Base-by-base conservation (phyloP, 2,888 invertebrate genomes). In the Galeopsomyia nigrocyanea region DNA sequence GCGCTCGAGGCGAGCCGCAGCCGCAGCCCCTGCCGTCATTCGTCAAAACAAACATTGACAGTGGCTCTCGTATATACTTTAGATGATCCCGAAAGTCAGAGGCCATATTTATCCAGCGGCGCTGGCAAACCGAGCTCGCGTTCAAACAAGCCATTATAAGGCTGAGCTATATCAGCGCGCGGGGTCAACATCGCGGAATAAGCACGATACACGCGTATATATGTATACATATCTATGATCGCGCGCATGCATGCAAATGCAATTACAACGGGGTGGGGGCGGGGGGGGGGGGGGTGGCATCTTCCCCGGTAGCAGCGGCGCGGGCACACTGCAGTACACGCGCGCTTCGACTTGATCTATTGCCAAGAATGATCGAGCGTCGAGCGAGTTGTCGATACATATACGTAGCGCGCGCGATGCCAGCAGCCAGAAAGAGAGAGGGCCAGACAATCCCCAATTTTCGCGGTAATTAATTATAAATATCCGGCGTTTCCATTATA, bases 251-350 rank as follows among this genome's bases (percentile, higher is more conserved):
- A 79, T 80, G 78, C 79, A 79, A 80, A 82, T 79, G 80, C 80
- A 81, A 82, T 82, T 81, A 81, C 78, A 77, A 75, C 71, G 61
- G 39, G n/a, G n/a, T n/a, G n/a, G n/a, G n/a, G n/a, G n/a, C n/a
- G 3, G 7, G 3, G 31, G 31, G 7, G 31, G 7, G 31, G 31
- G 13, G 39, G 39, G 13, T 1, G 7, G 7, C 39, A 39, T 39
- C 39, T 39, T 39, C 39, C 7, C 10, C 39, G 39, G 10, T 58
- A 72, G 71, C 61, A 61, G 70, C 72, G 56, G 39, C 70, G 66
- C 73, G 3, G 53, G 50, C 68, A 16, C 22, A 66, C 46, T 58
- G 63, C 62, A 71, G 72, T 70, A 67, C 62, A 47, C 60, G 63
- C 58, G 56, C 56, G 63, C 58, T 66, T n/a, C 26, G 61, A 64